Conservation (phyloP, 2,113 vertebrate genomes). For the Piliocolobus tephrosceles region DNA sequence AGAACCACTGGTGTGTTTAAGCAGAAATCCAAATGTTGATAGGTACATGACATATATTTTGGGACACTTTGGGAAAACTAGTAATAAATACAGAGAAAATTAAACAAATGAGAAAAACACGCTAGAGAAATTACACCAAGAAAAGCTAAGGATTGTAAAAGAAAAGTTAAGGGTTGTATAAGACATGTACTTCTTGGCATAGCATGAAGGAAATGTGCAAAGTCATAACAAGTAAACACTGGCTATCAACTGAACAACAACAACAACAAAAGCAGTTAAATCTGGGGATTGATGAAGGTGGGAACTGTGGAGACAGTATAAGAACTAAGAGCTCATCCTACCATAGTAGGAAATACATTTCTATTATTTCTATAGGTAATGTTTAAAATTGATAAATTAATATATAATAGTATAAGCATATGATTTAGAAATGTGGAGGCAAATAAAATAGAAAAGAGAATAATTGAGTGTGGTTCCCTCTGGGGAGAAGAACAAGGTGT, state of each 20-base stretch:
- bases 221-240: not conserved
- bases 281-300: not conserved
- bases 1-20: not conserved
- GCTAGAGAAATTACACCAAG: not conserved
- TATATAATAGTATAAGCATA: not conserved
- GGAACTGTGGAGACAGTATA: not conserved
- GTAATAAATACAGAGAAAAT: not conserved
- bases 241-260: not conserved
- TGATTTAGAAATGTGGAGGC: not conserved
- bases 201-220: not conserved
- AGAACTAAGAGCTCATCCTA: not conserved
- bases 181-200: not conserved
- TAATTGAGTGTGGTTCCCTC: not conserved
- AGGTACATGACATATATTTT: not conserved
- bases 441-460: not conserved
- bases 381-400: not conserved
- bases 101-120: not conserved
- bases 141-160: not conserved
- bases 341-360: not conserved
- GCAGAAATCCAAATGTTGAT: not conserved
- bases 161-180: no score
- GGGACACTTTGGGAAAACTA: not conserved
- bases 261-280: not conserved
- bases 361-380: not conserved
- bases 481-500: not conserved